These are phyloP conservation scores for Smithornis capensis DNA, from an alignment of 2,113 vertebrate species.

Conservation along the genomic window DNA sequence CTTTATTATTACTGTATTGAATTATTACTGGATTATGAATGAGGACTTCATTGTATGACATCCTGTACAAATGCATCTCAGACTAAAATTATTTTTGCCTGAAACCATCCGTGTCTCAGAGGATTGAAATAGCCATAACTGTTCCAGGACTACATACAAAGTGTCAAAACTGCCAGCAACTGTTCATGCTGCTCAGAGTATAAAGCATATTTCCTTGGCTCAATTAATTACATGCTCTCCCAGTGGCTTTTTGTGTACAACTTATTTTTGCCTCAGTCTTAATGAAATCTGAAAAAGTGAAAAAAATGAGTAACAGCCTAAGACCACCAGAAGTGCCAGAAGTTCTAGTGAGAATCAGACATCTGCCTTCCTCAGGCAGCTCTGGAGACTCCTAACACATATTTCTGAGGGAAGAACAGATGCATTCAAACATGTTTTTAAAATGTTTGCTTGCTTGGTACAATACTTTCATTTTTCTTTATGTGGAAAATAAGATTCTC, in stretches of 20 bases:
- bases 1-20: neutral
- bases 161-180: neutral
- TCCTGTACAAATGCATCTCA: neutral
- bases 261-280: neutral
- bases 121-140: neutral
- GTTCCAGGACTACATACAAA: neutral
- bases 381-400: neutral
- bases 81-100: neutral
- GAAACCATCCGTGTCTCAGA: neutral
- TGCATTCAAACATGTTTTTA: neutral
- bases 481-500: neutral
- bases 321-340: neutral
- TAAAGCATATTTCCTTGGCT: neutral
- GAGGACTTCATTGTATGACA: neutral
- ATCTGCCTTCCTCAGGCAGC: neutral
- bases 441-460: neutral
- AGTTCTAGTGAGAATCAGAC: neutral
- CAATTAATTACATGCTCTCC: neutral
- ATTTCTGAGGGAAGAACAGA: neutral
- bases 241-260: neutral
- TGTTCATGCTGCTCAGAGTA: neutral
- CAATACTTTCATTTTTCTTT: constrained; percentile 9
- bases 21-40: neutral
- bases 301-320: neutral
- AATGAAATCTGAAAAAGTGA: neutral